A percentile compares a stretch with the other conserved stretches of the same genome.
phyloP scores from a whole-genome alignment of 2,888 invertebrate species.

The Xestia xanthographa region DNA sequence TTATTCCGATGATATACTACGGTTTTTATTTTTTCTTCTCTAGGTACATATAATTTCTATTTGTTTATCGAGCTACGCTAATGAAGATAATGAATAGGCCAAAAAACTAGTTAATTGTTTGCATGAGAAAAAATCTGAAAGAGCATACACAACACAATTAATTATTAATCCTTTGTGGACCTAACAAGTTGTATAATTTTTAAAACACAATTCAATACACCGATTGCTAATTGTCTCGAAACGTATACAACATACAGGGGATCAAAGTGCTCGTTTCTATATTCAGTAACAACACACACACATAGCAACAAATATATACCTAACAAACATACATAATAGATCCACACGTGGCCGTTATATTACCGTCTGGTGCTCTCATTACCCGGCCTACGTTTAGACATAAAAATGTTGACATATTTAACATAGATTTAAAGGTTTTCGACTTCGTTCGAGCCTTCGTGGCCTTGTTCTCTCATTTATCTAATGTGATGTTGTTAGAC shows the following conservation, averaged over 20 bases:
- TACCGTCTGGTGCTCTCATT: conserved; percentile 51
- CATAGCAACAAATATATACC: conserved; percentile 4
- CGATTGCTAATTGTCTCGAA: conserved; percentile 1
- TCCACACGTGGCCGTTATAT: conserved; percentile 12
- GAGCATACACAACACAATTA: background rate
- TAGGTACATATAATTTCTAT: background rate
- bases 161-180: background rate
- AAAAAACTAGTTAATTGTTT: background rate
- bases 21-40: background rate
- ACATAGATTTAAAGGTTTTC: conserved; percentile 10
- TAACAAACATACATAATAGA: conserved; percentile 17
- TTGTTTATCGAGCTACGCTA: background rate
- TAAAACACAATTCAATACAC: conserved; percentile 3
- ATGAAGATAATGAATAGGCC: too few relatives aligned
- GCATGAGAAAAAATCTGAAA: background rate
- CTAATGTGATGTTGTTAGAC: conserved; percentile 7
- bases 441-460: background rate
- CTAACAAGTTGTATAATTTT: background rate
- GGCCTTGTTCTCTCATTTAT: conserved; percentile 13
- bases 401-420: conserved; percentile 40
- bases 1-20: background rate
- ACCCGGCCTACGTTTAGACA: conserved; percentile 18
- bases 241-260: background rate
- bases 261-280: conserved; percentile 20
- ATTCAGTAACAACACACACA: conserved; percentile 16